These are phyloP conservation scores for Xerus rutilus DNA, from an alignment of 2,797 vertebrate species.

Conservation along the genomic window DNA sequence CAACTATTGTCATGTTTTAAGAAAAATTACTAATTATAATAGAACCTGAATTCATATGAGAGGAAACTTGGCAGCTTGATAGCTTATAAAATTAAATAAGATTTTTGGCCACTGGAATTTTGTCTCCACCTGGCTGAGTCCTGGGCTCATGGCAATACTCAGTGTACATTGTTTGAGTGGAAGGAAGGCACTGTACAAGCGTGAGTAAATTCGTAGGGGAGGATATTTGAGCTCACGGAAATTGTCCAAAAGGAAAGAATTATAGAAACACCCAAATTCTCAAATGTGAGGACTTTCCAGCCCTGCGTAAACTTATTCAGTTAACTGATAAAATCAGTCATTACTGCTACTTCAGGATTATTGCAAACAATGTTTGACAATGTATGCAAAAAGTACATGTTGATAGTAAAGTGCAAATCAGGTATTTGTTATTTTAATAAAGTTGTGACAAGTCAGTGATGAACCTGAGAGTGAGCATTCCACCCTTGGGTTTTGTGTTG, in stretches of 20 bases:
- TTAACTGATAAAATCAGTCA: constrained; percentile 15
- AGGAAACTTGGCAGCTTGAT: neutral
- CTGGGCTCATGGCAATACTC: neutral
- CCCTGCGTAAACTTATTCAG: neutral
- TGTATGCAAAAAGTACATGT: neutral
- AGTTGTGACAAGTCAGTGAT: neutral
- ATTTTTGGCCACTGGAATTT: neutral
- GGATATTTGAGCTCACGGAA: neutral
- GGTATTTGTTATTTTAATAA: neutral
- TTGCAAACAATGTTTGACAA: neutral
- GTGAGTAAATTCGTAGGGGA: neutral
- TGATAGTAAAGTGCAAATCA: constrained; percentile 4
- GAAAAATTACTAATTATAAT: neutral
- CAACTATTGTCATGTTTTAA: constrained; percentile 1
- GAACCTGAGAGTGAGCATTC: neutral
- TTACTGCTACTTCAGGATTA: neutral
- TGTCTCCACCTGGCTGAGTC: neutral
- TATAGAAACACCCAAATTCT: neutral
- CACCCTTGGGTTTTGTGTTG: neutral
- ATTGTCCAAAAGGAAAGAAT: constrained; percentile 19
- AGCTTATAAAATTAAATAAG: neutral
- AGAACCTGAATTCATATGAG: neutral
- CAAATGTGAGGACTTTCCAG: neutral
- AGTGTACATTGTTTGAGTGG: neutral
- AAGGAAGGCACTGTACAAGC: neutral